Conservation (phyloP, 2,113 vertebrate genomes). For the Clupea harengus region DNA sequence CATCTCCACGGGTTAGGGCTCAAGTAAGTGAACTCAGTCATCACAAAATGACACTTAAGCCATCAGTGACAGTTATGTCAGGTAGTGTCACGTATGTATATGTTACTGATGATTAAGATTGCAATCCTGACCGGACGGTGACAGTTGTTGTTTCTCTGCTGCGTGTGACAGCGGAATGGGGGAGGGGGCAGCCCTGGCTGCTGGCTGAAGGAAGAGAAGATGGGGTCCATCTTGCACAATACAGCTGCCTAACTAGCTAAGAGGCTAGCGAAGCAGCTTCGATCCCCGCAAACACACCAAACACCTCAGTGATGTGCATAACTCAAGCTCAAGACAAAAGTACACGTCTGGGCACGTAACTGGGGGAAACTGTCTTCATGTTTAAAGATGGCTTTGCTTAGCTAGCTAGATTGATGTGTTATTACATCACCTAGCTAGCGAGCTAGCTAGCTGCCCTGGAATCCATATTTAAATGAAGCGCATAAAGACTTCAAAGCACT, state of each 20-base stretch:
- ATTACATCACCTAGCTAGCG: conserved; percentile 1
- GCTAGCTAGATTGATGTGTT: neutral
- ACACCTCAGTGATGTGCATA: neutral
- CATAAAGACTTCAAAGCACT: neutral
- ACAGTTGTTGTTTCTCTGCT: conserved; percentile 17
- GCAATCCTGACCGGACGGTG: neutral
- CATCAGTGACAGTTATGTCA: neutral
- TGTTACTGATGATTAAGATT: neutral
- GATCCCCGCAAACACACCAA: neutral
- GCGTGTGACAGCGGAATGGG: conserved; percentile 69
- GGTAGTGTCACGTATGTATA: neutral
- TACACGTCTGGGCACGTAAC: neutral
- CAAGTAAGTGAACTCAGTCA: conserved; percentile 81
- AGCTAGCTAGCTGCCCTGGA: neutral
- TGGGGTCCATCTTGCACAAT: conserved; percentile 78
- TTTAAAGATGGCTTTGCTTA: neutral
- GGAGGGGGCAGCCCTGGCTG: conserved; percentile 67
- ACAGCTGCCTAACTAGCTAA: conserved; percentile 54
- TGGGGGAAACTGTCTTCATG: neutral
- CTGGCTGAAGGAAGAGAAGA: conserved; percentile 53
- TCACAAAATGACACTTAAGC: neutral
- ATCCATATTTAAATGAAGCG: neutral
- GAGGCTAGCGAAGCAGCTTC: neutral
- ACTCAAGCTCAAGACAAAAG: neutral
- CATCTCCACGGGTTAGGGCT: conserved; percentile 95